Evolutionary conservation across 2,888 invertebrate species (phyloP).

Genomic region (Anorthoa munda): DNA sequence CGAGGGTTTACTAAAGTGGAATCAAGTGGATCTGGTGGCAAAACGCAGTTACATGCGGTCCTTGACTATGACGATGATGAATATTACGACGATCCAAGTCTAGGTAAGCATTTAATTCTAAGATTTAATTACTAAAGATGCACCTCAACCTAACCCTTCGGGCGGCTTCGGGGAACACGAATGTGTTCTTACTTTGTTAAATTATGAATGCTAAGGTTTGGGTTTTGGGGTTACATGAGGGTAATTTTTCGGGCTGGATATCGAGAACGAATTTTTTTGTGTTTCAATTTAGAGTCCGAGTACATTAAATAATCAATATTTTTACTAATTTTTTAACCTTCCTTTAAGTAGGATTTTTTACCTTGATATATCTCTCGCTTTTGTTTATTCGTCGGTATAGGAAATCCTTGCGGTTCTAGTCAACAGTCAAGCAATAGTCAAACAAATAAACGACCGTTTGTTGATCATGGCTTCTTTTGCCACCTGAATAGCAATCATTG

Average conservation of each 20-base stretch:
- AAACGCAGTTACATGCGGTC: conserved; percentile 93
- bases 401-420: conserved; percentile 66
- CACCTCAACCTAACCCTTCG: too few species aligned
- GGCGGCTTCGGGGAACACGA: too few species aligned
- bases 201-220: too few species aligned
- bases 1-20: conserved; percentile 93
- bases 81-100: conserved; percentile 92
- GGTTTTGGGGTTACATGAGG: not conserved
- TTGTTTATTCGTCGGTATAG: conserved; percentile 61
- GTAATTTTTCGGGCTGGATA: not conserved
- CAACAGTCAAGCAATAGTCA: conserved; percentile 58
- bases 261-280: not conserved
- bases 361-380: conserved; percentile 61
- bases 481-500: conserved; percentile 39
- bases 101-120: conserved; percentile 74
- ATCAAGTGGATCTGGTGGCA: conserved; percentile 89
- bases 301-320: conserved; percentile 24
- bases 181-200: too few species aligned
- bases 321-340: conserved; percentile 43
- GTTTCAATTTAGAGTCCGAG: not conserved
- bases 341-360: conserved; percentile 42
- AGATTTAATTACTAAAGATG: not conserved
- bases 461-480: conserved; percentile 46
- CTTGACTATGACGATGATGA: conserved; percentile 92
- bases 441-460: conserved; percentile 53